These are phyloP conservation scores for Mellivora capensis DNA, from an alignment of 2,113 vertebrate species.

Conservation along the genomic window DNA sequence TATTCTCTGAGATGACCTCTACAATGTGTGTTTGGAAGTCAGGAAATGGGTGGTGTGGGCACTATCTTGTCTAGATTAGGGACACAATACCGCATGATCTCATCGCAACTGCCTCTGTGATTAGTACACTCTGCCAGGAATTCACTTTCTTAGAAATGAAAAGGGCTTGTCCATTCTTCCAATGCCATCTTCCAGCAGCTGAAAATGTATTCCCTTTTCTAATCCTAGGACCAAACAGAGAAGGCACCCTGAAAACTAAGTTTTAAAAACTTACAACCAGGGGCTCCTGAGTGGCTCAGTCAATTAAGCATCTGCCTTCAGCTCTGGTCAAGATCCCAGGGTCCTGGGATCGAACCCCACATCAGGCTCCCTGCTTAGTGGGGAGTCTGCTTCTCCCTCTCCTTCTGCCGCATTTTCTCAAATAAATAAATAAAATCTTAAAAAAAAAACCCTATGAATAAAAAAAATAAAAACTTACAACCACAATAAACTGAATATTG, in stretches of 20 bases:
- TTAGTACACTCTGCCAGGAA: background rate
- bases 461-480: no score
- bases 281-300: no score
- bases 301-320: no score
- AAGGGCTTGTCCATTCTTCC: background rate
- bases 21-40: background rate
- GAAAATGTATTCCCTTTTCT: background rate
- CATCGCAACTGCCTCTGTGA: background rate
- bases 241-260: background rate
- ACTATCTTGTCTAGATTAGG: no score
- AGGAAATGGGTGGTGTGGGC: background rate
- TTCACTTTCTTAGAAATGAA: background rate
- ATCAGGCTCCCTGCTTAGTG: no score
- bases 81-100: background rate
- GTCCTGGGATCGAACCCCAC: no score
- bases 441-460: no score
- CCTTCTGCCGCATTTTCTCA: no score
- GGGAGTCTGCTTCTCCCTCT: no score
- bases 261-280: background rate
- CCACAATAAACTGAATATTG: background rate
- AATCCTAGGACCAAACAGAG: background rate
- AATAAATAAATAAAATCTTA: no score
- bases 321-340: no score
- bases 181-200: background rate
- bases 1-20: background rate